Conservation (phyloP, 1,140 invertebrate genomes). For the Drosophila lacteicornis region DNA sequence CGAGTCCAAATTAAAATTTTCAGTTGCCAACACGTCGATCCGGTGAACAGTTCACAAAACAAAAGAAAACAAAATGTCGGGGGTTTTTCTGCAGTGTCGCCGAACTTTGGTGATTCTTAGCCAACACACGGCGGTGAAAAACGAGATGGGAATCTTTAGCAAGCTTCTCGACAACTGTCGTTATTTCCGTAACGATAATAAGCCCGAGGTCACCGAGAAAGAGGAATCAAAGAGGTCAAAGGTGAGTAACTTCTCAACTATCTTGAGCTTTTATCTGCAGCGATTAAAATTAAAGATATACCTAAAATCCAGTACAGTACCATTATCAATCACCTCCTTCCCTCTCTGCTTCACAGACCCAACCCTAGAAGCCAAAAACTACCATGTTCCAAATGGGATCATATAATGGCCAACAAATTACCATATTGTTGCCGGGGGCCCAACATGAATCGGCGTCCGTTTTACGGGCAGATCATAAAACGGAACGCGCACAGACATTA, state of each 20-base stretch:
- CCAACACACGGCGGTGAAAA: slow-evolving; percentile 3
- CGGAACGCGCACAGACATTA: slow-evolving; percentile 65
- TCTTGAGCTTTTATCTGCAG: not conserved
- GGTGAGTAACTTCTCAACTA: not conserved
- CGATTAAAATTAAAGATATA: no score
- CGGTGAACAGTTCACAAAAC: not conserved
- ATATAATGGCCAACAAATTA: slow-evolving; percentile 42
- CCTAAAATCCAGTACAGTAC: no score
- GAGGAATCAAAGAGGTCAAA: slow-evolving; percentile 25
- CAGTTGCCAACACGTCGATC: not conserved
- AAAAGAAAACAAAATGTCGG: slow-evolving; percentile 5
- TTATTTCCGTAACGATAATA: not conserved
- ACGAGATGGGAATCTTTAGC: slow-evolving; percentile 22
- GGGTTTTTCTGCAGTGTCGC: slow-evolving; percentile 29
- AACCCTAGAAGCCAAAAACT: not conserved
- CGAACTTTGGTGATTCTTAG: slow-evolving; percentile 31
- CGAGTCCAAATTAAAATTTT: not conserved
- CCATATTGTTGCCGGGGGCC: slow-evolving; percentile 45
- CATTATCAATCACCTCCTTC: not conserved
- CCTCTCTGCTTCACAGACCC: not conserved
- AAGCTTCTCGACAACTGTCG: slow-evolving; percentile 19
- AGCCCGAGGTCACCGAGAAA: not conserved
- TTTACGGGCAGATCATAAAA: slow-evolving; percentile 74
- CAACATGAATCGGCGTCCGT: slow-evolving; percentile 59
- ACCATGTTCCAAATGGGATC: slow-evolving; percentile 5